Percentiles rank a stretch among this genome's conserved stretches.
Evolutionary conservation across 37 sponge, comb jelly and placozoan species (phyloP).

Genomic region (Corticium candelabrum): DNA sequence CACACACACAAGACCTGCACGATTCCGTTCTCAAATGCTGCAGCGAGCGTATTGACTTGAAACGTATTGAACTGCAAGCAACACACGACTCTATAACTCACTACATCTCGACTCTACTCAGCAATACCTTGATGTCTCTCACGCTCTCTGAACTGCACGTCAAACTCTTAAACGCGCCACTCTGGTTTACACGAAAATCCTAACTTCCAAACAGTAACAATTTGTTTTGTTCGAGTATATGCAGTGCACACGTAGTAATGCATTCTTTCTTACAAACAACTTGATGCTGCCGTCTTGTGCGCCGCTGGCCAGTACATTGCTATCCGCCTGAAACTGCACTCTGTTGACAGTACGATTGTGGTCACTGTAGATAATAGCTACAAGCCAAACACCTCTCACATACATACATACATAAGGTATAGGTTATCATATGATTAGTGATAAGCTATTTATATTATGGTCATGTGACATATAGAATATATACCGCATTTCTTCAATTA

Average conservation of each 20-base stretch:
- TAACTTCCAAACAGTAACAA: slow-evolving; percentile 2
- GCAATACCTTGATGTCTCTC: slow-evolving; percentile 71
- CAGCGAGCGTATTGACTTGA: slow-evolving; percentile 36
- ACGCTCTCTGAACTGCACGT: slow-evolving; percentile 46
- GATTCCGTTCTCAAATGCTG: slow-evolving; percentile 57
- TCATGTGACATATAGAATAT: too few relatives aligned
- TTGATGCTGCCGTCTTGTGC: slow-evolving; percentile 65
- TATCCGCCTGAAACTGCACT: slow-evolving; percentile 55
- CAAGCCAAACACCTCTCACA: not conserved
- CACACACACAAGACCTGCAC: too few relatives aligned
- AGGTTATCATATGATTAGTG: too few relatives aligned
- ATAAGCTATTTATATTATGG: too few relatives aligned
- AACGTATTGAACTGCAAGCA: slow-evolving; percentile 13
- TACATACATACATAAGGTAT: too few relatives aligned
- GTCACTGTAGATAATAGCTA: slow-evolving; percentile 61
- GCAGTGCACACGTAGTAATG: not conserved
- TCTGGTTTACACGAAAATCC: not conserved
- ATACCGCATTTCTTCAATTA: too few relatives aligned
- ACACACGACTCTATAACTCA: not conserved
- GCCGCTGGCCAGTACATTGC: slow-evolving; percentile 56
- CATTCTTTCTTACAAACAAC: slow-evolving; percentile 46
- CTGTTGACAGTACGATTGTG: slow-evolving; percentile 71
- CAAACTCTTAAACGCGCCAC: not conserved
- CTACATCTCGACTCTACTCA: not conserved
- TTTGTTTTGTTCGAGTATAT: not conserved